Evolutionary conservation across 2,113 vertebrate genomes (phyloP), one percentile per base, ranked within the genome.

Genomic region (Accipiter virgatus): DNA sequence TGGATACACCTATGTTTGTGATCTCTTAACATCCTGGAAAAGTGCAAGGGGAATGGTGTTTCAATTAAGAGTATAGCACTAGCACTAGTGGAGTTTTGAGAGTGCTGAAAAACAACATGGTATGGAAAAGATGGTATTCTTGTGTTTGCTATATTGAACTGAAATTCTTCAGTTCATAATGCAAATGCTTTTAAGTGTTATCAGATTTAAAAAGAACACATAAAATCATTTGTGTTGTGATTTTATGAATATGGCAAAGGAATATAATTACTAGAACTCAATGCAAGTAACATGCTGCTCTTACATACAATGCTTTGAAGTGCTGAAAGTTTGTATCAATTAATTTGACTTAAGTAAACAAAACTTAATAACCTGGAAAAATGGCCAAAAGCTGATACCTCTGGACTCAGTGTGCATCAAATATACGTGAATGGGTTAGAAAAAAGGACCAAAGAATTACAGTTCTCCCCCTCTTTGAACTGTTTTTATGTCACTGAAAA

Each of bases 351-450:
- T 70, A 55, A 26, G 38, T 26, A 75, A 85, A 47, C 5, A 56
- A 40, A 74, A 55, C 18, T 86, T 43, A 70, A 23, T 34, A 92
- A 81, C 15, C 48, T 42, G 63, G 36, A n/a, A 85, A 94, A 94
- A 77, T 2, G 14, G 13, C 21, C 61, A 65, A 65, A 89, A 82
- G 45, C 13, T 38, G 16, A 6, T 59, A 62, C 6, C 6, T 67
- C 31, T 80, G 58, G n/a, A 53, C 22, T 83, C 20, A 26, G 62
- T 0, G 4, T 7, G 26, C 14, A 62, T 12, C 59, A 73, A 75
- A 71, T 9, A 1, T 0, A 62, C 71, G 40, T 50, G 45, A 70
- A 62, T 1, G 58, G 20, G 11, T 77, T 29, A 50, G 21, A 0
- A 47, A 63, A 91, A 58, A 59, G 1, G 22, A 42, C 22, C 34